phyloP scores from a whole-genome alignment of 1,140 invertebrate species.

The Heliconius nattereri region DNA sequence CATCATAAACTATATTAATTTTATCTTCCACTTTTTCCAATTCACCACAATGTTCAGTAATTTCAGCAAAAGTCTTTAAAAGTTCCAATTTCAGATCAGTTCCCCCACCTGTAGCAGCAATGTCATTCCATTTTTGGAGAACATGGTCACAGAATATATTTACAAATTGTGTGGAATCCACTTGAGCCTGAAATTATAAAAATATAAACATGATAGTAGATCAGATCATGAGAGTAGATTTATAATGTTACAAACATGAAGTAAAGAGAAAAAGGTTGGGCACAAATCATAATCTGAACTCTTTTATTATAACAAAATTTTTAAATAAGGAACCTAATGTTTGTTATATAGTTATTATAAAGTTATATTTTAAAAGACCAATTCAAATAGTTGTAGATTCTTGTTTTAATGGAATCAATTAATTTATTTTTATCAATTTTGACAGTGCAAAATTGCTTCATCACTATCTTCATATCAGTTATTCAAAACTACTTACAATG shows the following conservation, averaged over 20 bases:
- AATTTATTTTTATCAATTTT: no score
- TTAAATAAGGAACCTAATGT: no score
- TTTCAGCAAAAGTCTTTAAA: conserved; percentile 93
- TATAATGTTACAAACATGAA: conserved; percentile 20
- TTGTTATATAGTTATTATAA: no score
- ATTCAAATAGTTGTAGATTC: no score
- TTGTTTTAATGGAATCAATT: no score
- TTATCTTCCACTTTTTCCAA: conserved; percentile 88
- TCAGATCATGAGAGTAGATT: no score
- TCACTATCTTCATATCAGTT: no score
- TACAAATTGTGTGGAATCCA: conserved; percentile 93
- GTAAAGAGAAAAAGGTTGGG: neutral
- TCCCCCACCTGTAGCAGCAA: conserved; percentile 82
- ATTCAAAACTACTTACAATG: no score
- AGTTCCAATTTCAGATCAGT: conserved; percentile 90
- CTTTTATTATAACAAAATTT: no score
- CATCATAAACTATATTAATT: conserved; percentile 88
- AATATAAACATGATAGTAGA: conserved; percentile 26
- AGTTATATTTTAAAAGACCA: no score
- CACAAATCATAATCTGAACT: neutral
- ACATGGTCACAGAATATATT: conserved; percentile 93
- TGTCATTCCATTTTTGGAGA: conserved; percentile 84
- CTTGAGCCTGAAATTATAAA: conserved; percentile 87
- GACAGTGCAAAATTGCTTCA: no score
- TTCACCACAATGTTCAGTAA: conserved; percentile 88